A percentile compares a stretch with the other conserved stretches of the same genome.
Evolutionary conservation across 2,113 vertebrate species (phyloP).

Genomic region (Antidorcas marsupialis): DNA sequence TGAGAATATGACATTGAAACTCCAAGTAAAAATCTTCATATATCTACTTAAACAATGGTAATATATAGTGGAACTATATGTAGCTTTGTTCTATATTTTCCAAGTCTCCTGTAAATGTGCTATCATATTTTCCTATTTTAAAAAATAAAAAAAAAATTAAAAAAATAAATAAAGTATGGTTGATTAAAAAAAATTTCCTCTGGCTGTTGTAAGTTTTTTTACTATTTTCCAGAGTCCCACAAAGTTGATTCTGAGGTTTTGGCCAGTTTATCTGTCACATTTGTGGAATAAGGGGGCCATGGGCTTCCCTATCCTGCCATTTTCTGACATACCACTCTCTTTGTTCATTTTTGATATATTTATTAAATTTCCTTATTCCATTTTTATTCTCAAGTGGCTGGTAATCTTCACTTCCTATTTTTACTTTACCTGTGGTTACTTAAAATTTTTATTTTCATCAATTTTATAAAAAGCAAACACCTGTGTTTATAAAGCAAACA

Average conservation of each 20-base stretch:
- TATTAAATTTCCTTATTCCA: not conserved
- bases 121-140: not conserved
- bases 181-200: not conserved
- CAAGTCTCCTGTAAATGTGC: not conserved
- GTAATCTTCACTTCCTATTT: constrained; percentile 1
- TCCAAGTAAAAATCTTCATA: not conserved
- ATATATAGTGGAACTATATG: not conserved
- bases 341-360: not conserved
- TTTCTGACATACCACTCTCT: not conserved
- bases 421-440: not conserved
- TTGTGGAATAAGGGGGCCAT: not conserved
- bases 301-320: not conserved
- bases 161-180: not conserved
- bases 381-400: not conserved
- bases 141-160: not conserved
- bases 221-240: not conserved
- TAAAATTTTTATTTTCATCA: constrained; percentile 23
- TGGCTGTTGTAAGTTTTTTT: not conserved
- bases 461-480: constrained; percentile 37
- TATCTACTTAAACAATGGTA: not conserved
- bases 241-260: not conserved
- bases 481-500: constrained; percentile 23
- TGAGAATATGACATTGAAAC: not conserved
- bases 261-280: not conserved
- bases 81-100: not conserved